These are phyloP conservation scores for Brassicogethes aeneus DNA, from an alignment of 2,888 invertebrate species.

Conservation along the genomic window DNA sequence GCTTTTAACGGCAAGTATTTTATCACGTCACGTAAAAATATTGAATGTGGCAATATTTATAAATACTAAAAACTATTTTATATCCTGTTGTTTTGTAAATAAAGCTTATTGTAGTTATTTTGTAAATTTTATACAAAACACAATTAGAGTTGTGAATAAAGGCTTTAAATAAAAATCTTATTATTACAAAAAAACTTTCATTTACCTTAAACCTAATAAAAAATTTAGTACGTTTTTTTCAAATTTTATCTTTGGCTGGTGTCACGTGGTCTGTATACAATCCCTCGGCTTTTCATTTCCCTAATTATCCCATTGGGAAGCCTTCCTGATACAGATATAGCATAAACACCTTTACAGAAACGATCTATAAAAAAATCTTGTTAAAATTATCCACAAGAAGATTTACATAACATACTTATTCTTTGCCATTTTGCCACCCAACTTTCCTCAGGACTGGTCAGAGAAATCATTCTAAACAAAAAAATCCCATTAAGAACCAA, in stretches of 20 bases:
- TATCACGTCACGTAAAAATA: too few species aligned
- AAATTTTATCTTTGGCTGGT: conserved; percentile 66
- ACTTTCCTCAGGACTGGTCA: conserved; percentile 95
- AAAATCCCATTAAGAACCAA: conserved; percentile 3
- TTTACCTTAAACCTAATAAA: too few species aligned
- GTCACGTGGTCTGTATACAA: conserved; percentile 80
- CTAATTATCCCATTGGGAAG: conserved; percentile 80
- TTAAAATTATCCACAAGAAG: too few species aligned
- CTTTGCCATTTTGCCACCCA: conserved; percentile 99
- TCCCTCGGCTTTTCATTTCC: conserved; percentile 90
- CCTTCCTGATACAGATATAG: conserved; percentile 90
- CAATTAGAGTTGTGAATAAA: too few species aligned
- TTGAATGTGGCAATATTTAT: too few species aligned
- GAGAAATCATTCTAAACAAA: conserved; percentile 71
- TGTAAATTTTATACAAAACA: conserved; percentile 1
- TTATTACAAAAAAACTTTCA: too few species aligned
- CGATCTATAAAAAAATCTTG: conserved; percentile 71
- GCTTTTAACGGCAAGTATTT: too few species aligned
- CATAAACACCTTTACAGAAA: conserved; percentile 89
- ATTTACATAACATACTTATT: conserved; percentile 85
- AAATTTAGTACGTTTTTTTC: too few species aligned
- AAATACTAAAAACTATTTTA: too few species aligned
- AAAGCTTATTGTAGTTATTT: too few species aligned
- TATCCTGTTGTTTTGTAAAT: too few species aligned
- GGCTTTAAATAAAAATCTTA: neutral